Evolutionary conservation across 1,140 invertebrate species (phyloP), one percentile per base, ranked within the genome.

Genomic region (Anastatus disparis): DNA sequence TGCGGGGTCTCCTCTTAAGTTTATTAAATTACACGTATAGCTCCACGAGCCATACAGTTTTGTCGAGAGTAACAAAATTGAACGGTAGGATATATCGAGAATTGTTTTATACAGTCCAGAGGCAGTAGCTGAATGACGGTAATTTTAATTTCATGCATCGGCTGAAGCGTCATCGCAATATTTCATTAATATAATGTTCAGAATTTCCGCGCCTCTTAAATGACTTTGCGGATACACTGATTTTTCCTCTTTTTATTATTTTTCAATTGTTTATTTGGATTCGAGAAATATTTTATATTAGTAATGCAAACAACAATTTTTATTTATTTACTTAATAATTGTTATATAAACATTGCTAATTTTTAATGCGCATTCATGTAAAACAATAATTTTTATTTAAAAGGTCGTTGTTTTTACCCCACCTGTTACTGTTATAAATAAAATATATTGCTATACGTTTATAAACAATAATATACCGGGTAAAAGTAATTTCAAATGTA

Each of bases 131-230:
- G 68, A 70, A 64, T 70, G 59, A 44, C 46, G 61, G 52, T 48
- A 64, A 67, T 62, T 69, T 67, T 74, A 72, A 73, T 72, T 63
- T 71, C 42, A 72, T 72, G 68, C 53, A 75, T 75, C 66, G 58
- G 22, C 58, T 35, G 10, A n/a, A 20, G 29, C 27, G 66, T 72
- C 69, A 74, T 78, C 72, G 68, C 63, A 58, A 68, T 67, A 71
- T 71, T 77, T 75, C 62, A 56, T 75, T 72, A 63, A 70, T 72
- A 46, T 40, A 70, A 76, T 35, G 50, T 61, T 26, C 62, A 26
- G 62, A 17, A 56, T 52, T 64, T 22, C 42, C 31, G 53, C 46
- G 40, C 63, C 56, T 29, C 59, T 46, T 70, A 74, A 74, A 72
- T 71, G 73, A 72, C 63, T 75, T 74, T 74, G 67, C 72, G 44